Base-by-base conservation (phyloP, 1,140 invertebrate species). In the Drosophila ananassae region DNA sequence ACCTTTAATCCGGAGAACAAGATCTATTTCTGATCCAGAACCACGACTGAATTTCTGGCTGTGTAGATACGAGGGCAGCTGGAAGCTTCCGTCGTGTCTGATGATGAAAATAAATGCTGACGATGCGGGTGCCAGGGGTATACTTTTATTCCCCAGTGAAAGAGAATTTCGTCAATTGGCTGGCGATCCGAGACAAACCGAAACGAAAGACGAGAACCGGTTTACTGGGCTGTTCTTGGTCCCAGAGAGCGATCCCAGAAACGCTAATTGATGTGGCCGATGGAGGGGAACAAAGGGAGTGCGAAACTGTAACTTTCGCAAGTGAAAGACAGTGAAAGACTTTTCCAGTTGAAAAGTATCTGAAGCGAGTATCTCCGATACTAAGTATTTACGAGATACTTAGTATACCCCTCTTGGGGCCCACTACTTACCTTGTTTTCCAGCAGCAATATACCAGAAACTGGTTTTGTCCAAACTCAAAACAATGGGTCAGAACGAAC, bases 261-360 rank as follows among this genome's bases (percentile, higher is more conserved):
- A 62, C 81, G 73, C 71, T 85, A 87, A 85, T 85, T 85, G 52
- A 59, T 77, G 81, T 81, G 81, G 77, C 73, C 77, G n/a, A 25
- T 47, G 34, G 9, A 47, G 22, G 39, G 37, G 3, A 10, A 47
- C 41, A 47, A 47, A 55, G 44, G 46, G 9, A 47, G 24, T 48
- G 2, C 17, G 2, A 44, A 85, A 82, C 78, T 87, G 77, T 64
- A 87, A 85, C 82, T 87, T 75, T 87, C 64, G 69, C 74, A 67
- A 56, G 9, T 53, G 34, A 50, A 55, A 21, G 30, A 57, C 51
- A 58, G 44, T 52, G 28, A 53, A 52, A 28, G 24, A 60, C 25
- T 28, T 66, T 79, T 30, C 41, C 47, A 62, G 2, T 10, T 8
- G 7, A 17, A 10, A 46, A 8, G 6, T n/a, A 13, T n/a, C 7